Base-by-base conservation (phyloP, 2,113 vertebrate genomes). In the Strigops habroptila region DNA sequence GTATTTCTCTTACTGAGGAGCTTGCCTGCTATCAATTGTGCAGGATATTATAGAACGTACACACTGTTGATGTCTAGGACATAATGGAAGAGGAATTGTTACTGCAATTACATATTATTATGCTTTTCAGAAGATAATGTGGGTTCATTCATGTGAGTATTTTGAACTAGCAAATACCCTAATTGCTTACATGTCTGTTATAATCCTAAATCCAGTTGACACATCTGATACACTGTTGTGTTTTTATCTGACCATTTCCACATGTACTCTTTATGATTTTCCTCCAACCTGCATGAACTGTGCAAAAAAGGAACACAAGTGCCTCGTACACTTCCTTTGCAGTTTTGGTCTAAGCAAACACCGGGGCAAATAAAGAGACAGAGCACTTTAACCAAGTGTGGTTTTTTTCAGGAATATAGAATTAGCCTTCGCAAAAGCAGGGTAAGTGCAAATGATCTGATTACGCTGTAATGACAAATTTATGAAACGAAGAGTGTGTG, bases 71-170 rank as follows among this genome's bases (percentile, higher is more conserved):
- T 97, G 95, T 97, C 95, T 95, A 84, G 91, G 84, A 80, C 91
- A 97, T 95, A 97, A 97, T 95, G 93, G 94, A 97, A 96, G 91
- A 95, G 87, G 96, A 97, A 95, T 96, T 97, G 95, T 95, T 97
- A 95, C 96, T 92, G 96, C 95, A 96, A 96, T 97, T 97, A 96
- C 70, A 65, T 82, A 95, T 95, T 95, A 96, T 97, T 97, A 95
- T 77, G 87, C 95, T 95, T 95, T 97, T 96, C 94, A 97, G 91
- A 92, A 96, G 91, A 96, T 92, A 96, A 96, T 95, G 87, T 21
- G 86, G 48, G 93, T 95, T 96, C 96, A 97, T 96, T 96, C 89
- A 94, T 95, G 89, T 85, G 89, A 95, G 81, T 73, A 91, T 97
- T 96, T 93, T 96, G 94, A 92, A 96, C 87, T 44, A 94, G 93